Conservation (phyloP, 2,797 vertebrate species). For the Acipenser oxyrinchus region DNA sequence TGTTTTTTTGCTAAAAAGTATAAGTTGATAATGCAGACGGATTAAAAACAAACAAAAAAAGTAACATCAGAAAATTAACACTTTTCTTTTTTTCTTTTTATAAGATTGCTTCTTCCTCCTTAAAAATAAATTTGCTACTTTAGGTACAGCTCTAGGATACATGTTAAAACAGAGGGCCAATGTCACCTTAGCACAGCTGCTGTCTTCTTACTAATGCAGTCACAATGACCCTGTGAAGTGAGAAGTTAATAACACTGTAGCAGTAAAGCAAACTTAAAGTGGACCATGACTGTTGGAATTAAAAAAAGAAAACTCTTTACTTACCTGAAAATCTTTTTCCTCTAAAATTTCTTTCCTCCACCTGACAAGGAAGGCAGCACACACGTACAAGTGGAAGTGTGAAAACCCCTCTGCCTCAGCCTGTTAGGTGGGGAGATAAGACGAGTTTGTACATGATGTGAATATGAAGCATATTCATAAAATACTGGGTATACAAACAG, state of each 20-base stretch:
- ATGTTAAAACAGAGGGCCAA: constrained; percentile 30
- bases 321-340: constrained; percentile 94
- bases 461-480: too few species aligned
- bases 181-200: constrained; percentile 59
- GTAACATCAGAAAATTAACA: too few species aligned
- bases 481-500: too few species aligned
- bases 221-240: constrained; percentile 36
- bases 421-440: constrained; percentile 44
- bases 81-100: too few species aligned
- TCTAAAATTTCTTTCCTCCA: constrained; percentile 94
- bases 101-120: too few species aligned
- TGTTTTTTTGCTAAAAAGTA: too few species aligned
- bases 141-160: constrained; percentile 2
- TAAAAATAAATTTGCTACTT: constrained; percentile 3
- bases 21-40: too few species aligned
- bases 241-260: constrained; percentile 45
- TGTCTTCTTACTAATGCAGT: constrained; percentile 51
- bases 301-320: constrained; percentile 12
- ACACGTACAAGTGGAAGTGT: constrained; percentile 95
- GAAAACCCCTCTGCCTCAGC: constrained; percentile 97
- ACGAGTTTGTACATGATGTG: not conserved
- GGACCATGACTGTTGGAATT: too few species aligned
- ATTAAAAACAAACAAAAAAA: too few species aligned
- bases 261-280: constrained; percentile 22
- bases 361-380: constrained; percentile 87